A percentile compares a stretch with the other conserved stretches of the same genome.
phyloP scores from a whole-genome alignment of 2,113 vertebrate species.

The Cranoglanis bouderius region DNA sequence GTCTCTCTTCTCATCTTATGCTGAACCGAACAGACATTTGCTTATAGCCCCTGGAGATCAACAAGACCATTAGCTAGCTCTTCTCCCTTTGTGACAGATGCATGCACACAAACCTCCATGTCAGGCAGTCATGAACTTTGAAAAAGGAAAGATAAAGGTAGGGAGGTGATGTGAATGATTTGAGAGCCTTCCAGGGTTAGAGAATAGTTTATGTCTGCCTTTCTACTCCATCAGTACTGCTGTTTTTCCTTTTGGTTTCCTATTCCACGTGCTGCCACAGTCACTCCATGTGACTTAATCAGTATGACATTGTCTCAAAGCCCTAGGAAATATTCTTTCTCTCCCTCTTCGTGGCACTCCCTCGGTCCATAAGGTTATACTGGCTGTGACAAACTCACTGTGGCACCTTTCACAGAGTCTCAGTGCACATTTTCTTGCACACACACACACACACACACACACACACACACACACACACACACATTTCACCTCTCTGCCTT shows the following conservation, averaged over 20 bases:
- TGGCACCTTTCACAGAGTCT: slow-evolving; percentile 77
- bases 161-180: slow-evolving; percentile 47
- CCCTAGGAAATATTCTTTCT: slow-evolving; percentile 77
- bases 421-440: slow-evolving; percentile 49
- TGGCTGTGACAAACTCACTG: slow-evolving; percentile 81
- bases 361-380: slow-evolving; percentile 80
- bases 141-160: slow-evolving; percentile 65
- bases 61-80: slow-evolving; percentile 1
- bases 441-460: slow-evolving; percentile 46
- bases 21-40: slow-evolving; percentile 3
- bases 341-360: slow-evolving; percentile 60
- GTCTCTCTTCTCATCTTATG: slow-evolving; percentile 10
- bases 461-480: slow-evolving; percentile 37
- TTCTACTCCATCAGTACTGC: slow-evolving; percentile 34
- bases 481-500: slow-evolving; percentile 31
- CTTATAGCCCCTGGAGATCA: background rate
- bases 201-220: slow-evolving; percentile 58
- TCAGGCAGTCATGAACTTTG: slow-evolving; percentile 71
- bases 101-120: slow-evolving; percentile 66
- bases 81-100: background rate
- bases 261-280: slow-evolving; percentile 33
- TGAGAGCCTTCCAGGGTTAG: slow-evolving; percentile 18
- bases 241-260: slow-evolving; percentile 49
- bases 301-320: slow-evolving; percentile 87
- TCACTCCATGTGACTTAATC: slow-evolving; percentile 80